Evolutionary conservation across 2,888 invertebrate genomes (phyloP).

Genomic region (Calameuta pallipes): DNA sequence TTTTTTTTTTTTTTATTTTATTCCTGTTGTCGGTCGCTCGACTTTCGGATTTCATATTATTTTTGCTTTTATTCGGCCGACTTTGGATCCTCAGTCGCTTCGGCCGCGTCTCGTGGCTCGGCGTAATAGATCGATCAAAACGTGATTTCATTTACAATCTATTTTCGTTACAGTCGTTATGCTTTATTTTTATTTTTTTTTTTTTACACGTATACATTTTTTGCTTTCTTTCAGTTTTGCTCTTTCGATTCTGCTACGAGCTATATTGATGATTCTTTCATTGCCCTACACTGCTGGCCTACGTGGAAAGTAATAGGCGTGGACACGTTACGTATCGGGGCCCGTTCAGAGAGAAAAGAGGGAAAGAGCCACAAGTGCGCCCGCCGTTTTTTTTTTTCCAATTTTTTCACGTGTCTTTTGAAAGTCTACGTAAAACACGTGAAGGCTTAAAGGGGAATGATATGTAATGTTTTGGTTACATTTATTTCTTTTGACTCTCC

Average conservation of each 20-base stretch:
- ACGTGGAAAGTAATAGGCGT: conserved; percentile 1
- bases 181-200: too few species aligned
- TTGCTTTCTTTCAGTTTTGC: neutral
- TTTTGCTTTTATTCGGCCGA: neutral
- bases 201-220: neutral
- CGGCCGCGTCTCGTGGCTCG: neutral
- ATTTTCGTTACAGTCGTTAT: neutral
- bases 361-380: neutral
- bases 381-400: neutral
- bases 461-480: neutral
- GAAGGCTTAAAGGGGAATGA: neutral
- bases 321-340: neutral
- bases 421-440: neutral
- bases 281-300: conserved; percentile 24
- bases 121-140: neutral
- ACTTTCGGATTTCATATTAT: neutral
- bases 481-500: neutral
- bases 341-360: neutral
- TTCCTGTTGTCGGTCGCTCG: conserved; percentile 4
- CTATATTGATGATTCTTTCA: conserved; percentile 23
- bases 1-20: conserved; percentile 9
- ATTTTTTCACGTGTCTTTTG: neutral
- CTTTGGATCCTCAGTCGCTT: neutral
- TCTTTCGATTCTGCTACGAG: neutral
- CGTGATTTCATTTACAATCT: neutral